Evolutionary conservation across 2,113 vertebrate species (phyloP).

Genomic region (Notarius quadriscutis): DNA sequence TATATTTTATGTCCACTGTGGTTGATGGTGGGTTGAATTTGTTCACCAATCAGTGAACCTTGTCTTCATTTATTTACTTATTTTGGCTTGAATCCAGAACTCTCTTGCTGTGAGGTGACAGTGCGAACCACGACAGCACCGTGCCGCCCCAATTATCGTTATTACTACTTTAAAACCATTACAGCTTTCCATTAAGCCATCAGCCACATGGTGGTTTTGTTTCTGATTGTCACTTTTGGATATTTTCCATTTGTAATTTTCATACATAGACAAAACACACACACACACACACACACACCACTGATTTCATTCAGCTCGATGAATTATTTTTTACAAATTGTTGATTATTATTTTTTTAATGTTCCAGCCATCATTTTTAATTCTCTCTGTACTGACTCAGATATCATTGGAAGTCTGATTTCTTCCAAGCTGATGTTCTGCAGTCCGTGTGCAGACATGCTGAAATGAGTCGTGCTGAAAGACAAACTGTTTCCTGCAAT

Average conservation of each 20-base stretch:
- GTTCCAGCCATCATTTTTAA: not conserved
- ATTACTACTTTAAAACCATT: too few relatives aligned
- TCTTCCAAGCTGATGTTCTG: not conserved
- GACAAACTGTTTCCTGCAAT: not conserved
- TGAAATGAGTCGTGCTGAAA: constrained; percentile 2
- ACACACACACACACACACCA: not conserved
- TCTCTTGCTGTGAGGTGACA: too few relatives aligned
- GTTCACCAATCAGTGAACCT: too few relatives aligned
- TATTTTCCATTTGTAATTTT: not conserved
- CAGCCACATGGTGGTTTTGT: not conserved
- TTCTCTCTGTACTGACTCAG: not conserved
- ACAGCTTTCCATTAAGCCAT: not conserved
- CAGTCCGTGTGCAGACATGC: not conserved
- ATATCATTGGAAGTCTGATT: not conserved
- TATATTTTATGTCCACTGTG: too few relatives aligned
- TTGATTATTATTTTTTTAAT: not conserved
- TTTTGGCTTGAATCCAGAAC: too few relatives aligned
- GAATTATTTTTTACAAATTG: not conserved
- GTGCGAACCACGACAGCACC: too few relatives aligned
- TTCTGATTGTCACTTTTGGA: not conserved
- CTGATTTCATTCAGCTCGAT: not conserved
- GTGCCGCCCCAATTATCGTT: too few relatives aligned
- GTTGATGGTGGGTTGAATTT: too few relatives aligned
- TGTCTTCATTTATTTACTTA: too few relatives aligned
- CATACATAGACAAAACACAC: not conserved